phyloP scores from a whole-genome alignment of 1,140 invertebrate genomes.

The Dendrolimus punctatus region DNA sequence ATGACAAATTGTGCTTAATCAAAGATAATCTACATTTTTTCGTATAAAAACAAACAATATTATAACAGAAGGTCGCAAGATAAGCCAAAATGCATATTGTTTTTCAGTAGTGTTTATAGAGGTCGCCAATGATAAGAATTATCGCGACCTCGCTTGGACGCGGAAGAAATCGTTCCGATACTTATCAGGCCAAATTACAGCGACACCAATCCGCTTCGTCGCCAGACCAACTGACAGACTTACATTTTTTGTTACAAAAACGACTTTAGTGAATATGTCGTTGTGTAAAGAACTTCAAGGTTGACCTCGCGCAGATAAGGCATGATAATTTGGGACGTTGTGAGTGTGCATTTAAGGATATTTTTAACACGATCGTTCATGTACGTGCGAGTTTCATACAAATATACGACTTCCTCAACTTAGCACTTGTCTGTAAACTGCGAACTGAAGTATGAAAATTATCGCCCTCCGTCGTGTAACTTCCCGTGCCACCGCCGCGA shows the following conservation, averaged over 20 bases:
- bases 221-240: constrained; percentile 10
- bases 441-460: too few species aligned
- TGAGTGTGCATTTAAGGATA: constrained; percentile 28
- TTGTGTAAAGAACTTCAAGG: constrained; percentile 54
- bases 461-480: too few species aligned
- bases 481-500: background rate
- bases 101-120: constrained; percentile 32
- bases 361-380: constrained; percentile 12
- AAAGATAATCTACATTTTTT: background rate
- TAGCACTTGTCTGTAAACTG: too few species aligned
- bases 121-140: constrained; percentile 47
- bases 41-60: constrained; percentile 24
- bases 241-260: constrained; percentile 39
- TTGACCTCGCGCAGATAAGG: constrained; percentile 54
- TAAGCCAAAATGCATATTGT: constrained; percentile 47
- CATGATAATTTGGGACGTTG: constrained; percentile 50
- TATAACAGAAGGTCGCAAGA: constrained; percentile 41
- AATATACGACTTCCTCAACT: too few species aligned
- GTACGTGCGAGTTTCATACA: background rate
- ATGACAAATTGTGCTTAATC: background rate
- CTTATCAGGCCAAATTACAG: constrained; percentile 34
- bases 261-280: constrained; percentile 42
- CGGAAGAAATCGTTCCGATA: constrained; percentile 44
- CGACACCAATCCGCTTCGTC: constrained; percentile 11
- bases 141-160: constrained; percentile 40